Evolutionary conservation across 2,797 vertebrate species (phyloP), one percentile per base, ranked within the genome.

Genomic region (Lithobates sylvaticus): DNA sequence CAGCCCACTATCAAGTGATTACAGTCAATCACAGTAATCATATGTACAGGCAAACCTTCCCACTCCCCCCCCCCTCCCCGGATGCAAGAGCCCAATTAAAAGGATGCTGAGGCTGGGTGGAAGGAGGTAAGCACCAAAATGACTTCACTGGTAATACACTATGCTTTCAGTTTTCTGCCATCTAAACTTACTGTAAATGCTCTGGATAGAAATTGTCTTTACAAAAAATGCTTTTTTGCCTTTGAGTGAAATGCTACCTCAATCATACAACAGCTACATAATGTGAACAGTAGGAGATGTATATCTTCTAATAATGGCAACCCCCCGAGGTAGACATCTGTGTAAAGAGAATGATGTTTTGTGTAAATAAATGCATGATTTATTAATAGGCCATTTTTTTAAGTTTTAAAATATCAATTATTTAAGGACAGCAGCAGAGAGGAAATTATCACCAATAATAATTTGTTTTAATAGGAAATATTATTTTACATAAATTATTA

Each of bases 301-400:
- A 70, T 44, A 42, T 65, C 68, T 80, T 80, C 67, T 70, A 70
- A 61, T 50, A 80, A 70, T 16, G 44, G 8, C 23, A 69, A 32
- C 36, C 65, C 67, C 78, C 78, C 27, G 26, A 70, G 65, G 65
- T 65, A 80, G 67, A 80, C 8, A 69, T 80, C 67, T 70, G 29
- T 70, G 65, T 50, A 70, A 50, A 80, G 78, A 64, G 69, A 65
- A 80, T 70, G 65, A 80, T 80, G 78, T 70, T 47, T 80, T 39
- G 29, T 70, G 78, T 80, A 80, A 80, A 80, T 80, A 70, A 80
- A 80, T 80, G 78, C 42, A 69, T 80, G 65, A 80, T 47, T 69
- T 80, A 50, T 80, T 70, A 80, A 65, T 69, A 34, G 65, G 78
- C 70, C 65, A 80, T 42, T 23, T 15, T 42, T 23, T 15, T 26